Percentiles rank a stretch among this genome's conserved stretches.
These are phyloP conservation scores for Gari tellinella DNA, from an alignment of 2,888 invertebrate species.

Conservation along the genomic window DNA sequence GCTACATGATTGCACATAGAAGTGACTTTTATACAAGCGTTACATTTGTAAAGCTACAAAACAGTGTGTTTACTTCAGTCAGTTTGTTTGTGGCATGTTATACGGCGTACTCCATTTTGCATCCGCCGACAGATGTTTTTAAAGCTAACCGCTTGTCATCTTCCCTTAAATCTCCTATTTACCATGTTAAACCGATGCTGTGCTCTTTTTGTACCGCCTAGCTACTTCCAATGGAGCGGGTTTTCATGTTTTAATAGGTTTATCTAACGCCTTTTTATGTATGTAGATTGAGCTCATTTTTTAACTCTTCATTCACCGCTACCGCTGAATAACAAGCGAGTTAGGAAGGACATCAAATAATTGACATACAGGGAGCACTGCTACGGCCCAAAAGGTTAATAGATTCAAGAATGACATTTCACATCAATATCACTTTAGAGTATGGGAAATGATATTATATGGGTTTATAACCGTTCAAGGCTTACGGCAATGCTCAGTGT, in stretches of 20 bases:
- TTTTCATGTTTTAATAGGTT: slow-evolving; percentile 13
- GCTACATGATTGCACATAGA: no score
- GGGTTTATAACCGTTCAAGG: slow-evolving; percentile 16
- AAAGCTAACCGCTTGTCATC: no score
- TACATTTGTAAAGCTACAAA: no score
- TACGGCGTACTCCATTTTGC: no score
- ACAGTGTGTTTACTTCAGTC: no score
- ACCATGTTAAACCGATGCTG: not conserved
- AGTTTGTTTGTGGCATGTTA: no score
- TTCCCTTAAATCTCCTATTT: not conserved
- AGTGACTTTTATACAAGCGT: no score
- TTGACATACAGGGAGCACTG: slow-evolving; percentile 4
- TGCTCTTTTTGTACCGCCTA: slow-evolving; percentile 1
- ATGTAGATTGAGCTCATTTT: slow-evolving; percentile 24
- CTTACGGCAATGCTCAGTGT: slow-evolving; percentile 19
- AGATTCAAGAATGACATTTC: slow-evolving; percentile 60
- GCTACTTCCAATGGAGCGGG: slow-evolving; percentile 11
- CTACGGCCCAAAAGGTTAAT: slow-evolving; percentile 53
- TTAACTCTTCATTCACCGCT: slow-evolving; percentile 4
- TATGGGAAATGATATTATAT: slow-evolving; percentile 37
- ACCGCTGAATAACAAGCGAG: slow-evolving; percentile 10
- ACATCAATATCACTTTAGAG: slow-evolving; percentile 51
- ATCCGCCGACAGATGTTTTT: no score
- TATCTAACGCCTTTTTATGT: slow-evolving; percentile 23
- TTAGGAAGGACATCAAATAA: slow-evolving; percentile 6